A percentile compares a stretch with the other conserved stretches of the same genome.
phyloP scores from a whole-genome alignment of 1,140 invertebrate genomes.

The Zaprionus ghesquierei region DNA sequence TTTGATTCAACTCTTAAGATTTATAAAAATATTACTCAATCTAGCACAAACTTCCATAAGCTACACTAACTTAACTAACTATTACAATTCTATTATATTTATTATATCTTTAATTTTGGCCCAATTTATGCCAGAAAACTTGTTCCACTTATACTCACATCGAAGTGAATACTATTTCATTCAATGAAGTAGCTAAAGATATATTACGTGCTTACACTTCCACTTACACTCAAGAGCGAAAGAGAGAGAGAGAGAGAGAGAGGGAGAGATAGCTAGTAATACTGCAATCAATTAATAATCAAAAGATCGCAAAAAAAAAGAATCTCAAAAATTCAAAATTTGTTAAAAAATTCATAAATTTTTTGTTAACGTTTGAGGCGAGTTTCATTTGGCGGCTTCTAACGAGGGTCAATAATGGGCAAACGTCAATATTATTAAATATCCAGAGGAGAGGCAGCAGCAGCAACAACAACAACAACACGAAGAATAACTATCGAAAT shows the following conservation, averaged over 20 bases:
- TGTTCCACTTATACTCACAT: not conserved
- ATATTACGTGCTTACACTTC: not conserved
- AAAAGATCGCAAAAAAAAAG: not conserved
- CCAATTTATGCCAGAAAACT: too few relatives aligned
- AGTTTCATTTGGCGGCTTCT: conserved; percentile 19
- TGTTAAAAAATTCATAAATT: conserved; percentile 32
- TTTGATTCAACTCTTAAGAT: too few relatives aligned
- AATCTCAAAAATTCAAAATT: not conserved
- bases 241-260: too few relatives aligned
- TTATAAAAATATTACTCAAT: too few relatives aligned
- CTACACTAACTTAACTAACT: too few relatives aligned
- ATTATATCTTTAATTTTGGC: too few relatives aligned
- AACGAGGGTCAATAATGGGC: conserved; percentile 62
- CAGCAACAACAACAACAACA: conserved; percentile 21
- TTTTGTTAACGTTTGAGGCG: conserved; percentile 6
- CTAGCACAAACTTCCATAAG: too few relatives aligned
- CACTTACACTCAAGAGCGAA: not conserved
- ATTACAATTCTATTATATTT: too few relatives aligned
- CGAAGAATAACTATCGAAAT: not conserved
- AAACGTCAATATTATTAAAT: conserved; percentile 74
- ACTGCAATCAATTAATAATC: not conserved
- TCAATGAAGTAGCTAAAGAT: not conserved
- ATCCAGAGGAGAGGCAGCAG: conserved; percentile 25
- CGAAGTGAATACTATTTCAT: not conserved
- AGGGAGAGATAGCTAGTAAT: not conserved